Conservation (phyloP, 2,797 vertebrate genomes). For the Taeniopygia guttata region DNA sequence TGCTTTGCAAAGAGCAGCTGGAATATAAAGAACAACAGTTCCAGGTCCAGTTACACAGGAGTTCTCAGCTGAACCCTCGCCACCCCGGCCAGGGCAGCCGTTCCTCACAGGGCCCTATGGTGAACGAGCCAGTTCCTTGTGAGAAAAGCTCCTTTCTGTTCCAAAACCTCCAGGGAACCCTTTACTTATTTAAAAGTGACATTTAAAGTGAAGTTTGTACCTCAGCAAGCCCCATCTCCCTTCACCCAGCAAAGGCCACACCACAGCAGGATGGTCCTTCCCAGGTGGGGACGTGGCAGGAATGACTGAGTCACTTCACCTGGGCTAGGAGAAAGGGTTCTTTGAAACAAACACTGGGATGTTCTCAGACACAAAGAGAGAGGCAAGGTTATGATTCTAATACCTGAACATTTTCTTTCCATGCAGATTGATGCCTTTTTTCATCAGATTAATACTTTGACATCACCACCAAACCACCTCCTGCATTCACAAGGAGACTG, state of each 20-base stretch:
- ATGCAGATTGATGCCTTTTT: neutral
- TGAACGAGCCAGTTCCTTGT: neutral
- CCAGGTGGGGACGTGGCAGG: neutral
- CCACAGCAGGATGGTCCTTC: neutral
- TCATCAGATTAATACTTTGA: neutral
- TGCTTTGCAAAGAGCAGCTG: neutral
- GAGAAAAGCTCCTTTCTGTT: neutral
- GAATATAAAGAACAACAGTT: neutral
- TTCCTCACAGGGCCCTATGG: neutral
- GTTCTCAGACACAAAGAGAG: neutral
- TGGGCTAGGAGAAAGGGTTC: neutral
- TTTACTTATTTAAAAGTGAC: neutral
- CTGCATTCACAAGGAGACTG: neutral
- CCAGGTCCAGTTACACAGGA: neutral
- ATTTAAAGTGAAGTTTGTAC: neutral
- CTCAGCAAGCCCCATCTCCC: neutral
- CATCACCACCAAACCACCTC: neutral
- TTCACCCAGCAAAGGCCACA: neutral
- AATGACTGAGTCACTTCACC: neutral
- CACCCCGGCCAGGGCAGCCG: neutral
- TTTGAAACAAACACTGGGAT: neutral
- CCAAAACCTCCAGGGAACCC: neutral
- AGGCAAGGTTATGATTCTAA: neutral
- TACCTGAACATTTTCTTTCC: neutral
- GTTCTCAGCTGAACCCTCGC: neutral